Conservation (phyloP, 1,140 invertebrate species). For the Zaprionus lachaisei region DNA sequence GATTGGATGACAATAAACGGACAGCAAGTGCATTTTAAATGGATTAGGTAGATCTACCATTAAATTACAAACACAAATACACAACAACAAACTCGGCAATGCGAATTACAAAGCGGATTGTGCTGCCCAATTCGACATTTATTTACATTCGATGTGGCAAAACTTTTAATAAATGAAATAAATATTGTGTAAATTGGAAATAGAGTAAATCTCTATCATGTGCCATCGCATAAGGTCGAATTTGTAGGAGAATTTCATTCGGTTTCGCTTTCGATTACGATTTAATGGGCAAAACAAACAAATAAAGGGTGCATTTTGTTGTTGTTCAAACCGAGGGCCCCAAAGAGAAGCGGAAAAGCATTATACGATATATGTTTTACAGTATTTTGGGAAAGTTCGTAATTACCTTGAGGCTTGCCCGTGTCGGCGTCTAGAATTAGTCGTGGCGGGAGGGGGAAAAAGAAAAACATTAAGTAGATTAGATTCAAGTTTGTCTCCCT, state of each 20-base stretch:
- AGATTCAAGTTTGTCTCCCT: neutral
- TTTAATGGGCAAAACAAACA: slow-evolving; percentile 6
- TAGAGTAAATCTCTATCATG: neutral
- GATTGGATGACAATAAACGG: slow-evolving; percentile 6
- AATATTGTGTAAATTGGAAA: slow-evolving; percentile 5
- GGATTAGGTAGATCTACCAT: slow-evolving; percentile 7
- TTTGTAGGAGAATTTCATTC: neutral
- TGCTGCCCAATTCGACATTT: neutral
- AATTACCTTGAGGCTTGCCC: slow-evolving; percentile 9
- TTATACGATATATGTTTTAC: neutral
- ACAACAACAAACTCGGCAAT: neutral
- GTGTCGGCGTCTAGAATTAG: neutral
- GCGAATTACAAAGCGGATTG: neutral
- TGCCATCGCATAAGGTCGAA: neutral
- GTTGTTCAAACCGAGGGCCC: neutral
- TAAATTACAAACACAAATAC: neutral
- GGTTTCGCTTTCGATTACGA: slow-evolving; percentile 10
- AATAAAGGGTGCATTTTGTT: neutral
- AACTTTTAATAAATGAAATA: slow-evolving; percentile 9
- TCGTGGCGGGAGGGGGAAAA: neutral
- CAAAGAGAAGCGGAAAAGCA: neutral
- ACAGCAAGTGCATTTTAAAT: slow-evolving; percentile 7
- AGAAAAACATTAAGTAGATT: slow-evolving; percentile 12
- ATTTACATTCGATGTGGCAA: slow-evolving; percentile 3
- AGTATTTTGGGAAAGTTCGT: neutral